Conservation (phyloP, 1,140 invertebrate genomes). For the Saxidomus purpurata region DNA sequence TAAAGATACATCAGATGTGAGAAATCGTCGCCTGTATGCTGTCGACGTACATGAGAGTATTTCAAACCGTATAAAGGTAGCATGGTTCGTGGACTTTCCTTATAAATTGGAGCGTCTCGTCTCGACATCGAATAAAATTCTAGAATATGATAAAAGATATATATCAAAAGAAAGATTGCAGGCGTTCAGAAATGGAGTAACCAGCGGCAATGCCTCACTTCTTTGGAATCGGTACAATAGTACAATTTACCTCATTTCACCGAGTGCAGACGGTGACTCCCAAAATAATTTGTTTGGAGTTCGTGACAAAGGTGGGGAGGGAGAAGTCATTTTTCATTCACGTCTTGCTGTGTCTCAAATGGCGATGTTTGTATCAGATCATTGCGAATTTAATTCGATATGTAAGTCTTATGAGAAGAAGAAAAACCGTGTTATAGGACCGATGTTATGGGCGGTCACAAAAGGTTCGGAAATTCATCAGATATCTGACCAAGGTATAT, state of each 20-base stretch:
- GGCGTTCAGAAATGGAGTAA: not conserved
- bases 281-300: slow-evolving; percentile 26
- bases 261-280: not conserved
- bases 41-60: slow-evolving; percentile 37
- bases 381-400: not conserved
- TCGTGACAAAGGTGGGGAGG: not conserved
- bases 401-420: not conserved
- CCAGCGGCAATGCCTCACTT: not conserved
- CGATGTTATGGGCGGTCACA: not conserved
- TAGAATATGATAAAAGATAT: not conserved
- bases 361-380: slow-evolving; percentile 35
- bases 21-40: slow-evolving; percentile 28
- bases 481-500: not conserved
- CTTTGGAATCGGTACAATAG: slow-evolving; percentile 37
- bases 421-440: not conserved
- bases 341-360: slow-evolving; percentile 21
- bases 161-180: not conserved
- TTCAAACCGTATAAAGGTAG: slow-evolving; percentile 29
- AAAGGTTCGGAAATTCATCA: not conserved
- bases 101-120: not conserved
- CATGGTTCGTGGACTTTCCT: slow-evolving; percentile 32
- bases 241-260: slow-evolving; percentile 19
- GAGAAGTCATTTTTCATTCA: slow-evolving; percentile 1
- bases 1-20: not conserved
- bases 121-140: not conserved